Evolutionary conservation across 2,888 invertebrate genomes (phyloP), one percentile per base, ranked within the genome.

Genomic region (Latheticus oryzae): DNA sequence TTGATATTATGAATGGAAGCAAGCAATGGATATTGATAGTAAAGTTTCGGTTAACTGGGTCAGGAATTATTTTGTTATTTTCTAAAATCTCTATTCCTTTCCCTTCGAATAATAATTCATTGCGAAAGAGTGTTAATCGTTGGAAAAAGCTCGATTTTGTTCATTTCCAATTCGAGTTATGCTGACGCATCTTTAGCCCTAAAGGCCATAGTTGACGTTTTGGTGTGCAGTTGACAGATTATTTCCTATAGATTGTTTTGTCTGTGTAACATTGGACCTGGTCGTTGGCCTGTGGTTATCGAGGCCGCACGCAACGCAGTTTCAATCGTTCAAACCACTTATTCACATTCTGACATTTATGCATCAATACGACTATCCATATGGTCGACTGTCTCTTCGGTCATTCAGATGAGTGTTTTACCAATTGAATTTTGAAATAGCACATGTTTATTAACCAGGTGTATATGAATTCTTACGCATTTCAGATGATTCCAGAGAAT

Each of bases 221-320:
- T 40, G 26, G 60, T 57, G 53, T 63, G 57, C 62, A 60, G 62
- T 62, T 64, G 64, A 67, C 62, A 64, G 61, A 64, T 62, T 35
- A 47, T 53, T 65, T 67, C 64, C 63, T 65, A 60, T 65, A 62
- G 60, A 65, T 62, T 68, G 66, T 72, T 72, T 70, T 70, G 71
- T 72, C 70, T 73, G 68, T 62, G 37, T 58, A 51, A 58, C 74
- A 74, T 74, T 74, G 71, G 69, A 65, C 63, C 48, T 74, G 74
- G 74, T 74, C 75, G 72, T 74, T 75, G 75, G 73, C 74, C 74
- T 71, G 70, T 67, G 67, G 67, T 67, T 72, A 74, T 74, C 75
- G 75, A 75, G 74, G 75, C 70, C 75, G 72, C 70, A 71, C 71
- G 71, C 71, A 72, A 67, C 58, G 54, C 59, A 52, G 56, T 42